Conservation (phyloP, 2,797 vertebrate genomes). For the Microcaecilia unicolor region DNA sequence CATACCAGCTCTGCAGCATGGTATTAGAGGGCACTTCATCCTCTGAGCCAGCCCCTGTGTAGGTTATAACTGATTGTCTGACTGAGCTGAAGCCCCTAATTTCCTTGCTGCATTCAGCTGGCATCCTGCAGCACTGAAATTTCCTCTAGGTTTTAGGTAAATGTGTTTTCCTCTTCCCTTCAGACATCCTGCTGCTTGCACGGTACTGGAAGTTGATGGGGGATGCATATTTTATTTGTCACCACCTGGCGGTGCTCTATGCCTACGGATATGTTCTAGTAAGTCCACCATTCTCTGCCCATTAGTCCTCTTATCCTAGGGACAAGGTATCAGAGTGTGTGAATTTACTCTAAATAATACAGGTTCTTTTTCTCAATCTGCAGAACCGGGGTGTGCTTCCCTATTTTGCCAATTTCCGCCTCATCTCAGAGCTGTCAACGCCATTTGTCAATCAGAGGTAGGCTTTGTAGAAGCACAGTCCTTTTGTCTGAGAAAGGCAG, state of each 20-base stretch:
- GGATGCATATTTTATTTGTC: slow-evolving; percentile 67
- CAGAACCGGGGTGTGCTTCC: slow-evolving; percentile 66
- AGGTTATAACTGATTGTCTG: too few relatives aligned
- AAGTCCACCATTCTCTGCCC: slow-evolving; percentile 13
- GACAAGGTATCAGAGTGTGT: not conserved
- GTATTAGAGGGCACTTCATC: too few relatives aligned
- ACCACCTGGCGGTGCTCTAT: slow-evolving; percentile 76
- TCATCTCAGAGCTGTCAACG: slow-evolving; percentile 71
- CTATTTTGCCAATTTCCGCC: slow-evolving; percentile 74
- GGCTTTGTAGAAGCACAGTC: not conserved
- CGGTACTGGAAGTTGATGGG: slow-evolving; percentile 71
- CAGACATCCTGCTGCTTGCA: slow-evolving; percentile 65
- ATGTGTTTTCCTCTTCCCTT: not conserved
- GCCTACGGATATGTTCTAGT: slow-evolving; percentile 80
- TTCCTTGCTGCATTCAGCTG: too few relatives aligned
- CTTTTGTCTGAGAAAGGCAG: too few relatives aligned
- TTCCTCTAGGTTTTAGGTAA: too few relatives aligned
- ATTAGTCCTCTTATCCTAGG: not conserved
- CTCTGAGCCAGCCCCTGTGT: too few relatives aligned
- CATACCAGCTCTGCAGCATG: too few relatives aligned
- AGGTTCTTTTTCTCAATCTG: slow-evolving; percentile 1
- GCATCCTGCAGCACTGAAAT: too few relatives aligned
- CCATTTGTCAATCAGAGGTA: slow-evolving; percentile 75
- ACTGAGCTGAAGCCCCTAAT: too few relatives aligned
- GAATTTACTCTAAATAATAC: too few relatives aligned